Conservation (phyloP, 1,140 invertebrate genomes). For the Rhizoglyphus robini region DNA sequence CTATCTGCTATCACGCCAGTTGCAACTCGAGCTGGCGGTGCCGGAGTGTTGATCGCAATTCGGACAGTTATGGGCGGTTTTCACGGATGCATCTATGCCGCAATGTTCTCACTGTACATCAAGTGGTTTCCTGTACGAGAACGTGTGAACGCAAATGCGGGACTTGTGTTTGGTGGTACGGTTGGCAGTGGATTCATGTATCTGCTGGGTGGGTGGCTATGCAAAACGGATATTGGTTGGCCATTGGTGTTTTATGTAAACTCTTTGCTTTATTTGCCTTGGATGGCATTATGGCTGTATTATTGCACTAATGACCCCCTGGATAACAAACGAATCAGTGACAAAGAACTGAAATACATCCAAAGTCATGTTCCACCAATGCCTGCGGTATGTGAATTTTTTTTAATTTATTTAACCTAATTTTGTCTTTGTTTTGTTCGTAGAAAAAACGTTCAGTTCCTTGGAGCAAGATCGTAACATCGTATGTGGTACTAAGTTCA, state of each 20-base stretch:
- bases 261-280: background rate
- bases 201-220: conserved; percentile 30
- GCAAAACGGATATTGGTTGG: conserved; percentile 32
- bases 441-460: conserved; percentile 36
- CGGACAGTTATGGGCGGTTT: conserved; percentile 10
- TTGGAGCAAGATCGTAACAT: conserved; percentile 62
- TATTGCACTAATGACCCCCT: conserved; percentile 69
- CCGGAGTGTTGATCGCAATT: background rate
- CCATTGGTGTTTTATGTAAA: conserved; percentile 42
- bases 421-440: background rate
- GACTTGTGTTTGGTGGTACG: conserved; percentile 28
- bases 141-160: conserved; percentile 14
- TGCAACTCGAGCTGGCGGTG: background rate
- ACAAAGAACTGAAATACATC: conserved; percentile 67
- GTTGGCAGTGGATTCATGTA: conserved; percentile 30
- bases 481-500: conserved; percentile 77
- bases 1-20: conserved; percentile 1
- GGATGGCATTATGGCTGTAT: conserved; percentile 70
- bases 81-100: conserved; percentile 11
- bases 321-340: conserved; percentile 66
- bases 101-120: background rate
- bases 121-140: conserved; percentile 17
- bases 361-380: conserved; percentile 35
- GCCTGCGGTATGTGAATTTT: background rate
- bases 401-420: background rate